Base-by-base conservation (phyloP, 2,888 invertebrate species). In the Eremobia ochroleuca region DNA sequence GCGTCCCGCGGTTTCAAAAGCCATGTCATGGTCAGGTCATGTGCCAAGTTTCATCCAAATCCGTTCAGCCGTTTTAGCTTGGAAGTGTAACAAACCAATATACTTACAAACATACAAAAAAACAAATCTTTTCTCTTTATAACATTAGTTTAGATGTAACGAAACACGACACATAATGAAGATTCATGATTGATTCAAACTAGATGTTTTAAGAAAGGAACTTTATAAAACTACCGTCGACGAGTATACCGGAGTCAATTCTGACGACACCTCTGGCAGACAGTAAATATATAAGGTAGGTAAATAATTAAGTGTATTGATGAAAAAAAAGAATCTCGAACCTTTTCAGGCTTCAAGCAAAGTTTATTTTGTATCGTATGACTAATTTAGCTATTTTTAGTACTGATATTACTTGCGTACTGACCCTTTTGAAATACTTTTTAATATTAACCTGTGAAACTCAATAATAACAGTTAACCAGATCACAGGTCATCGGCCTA, bases 401-500 rank as follows among this genome's bases (percentile, higher is more conserved):
- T 43, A 43, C n/a, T 11, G 9, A 28, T 61, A 34, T 18, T 8
- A n/a, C 15, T 28, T 43, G 2, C n/a, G 49, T 15, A 43, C 15
- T 82, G 43, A 72, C 31, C 46, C 68, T 82, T 79, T 55, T 79
- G 59, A 13, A 49, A 21, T 52, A 31, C n/a, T 31, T 25, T 25
- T 4, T 25, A 4, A 11, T 5, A 13, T 55, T 2, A 52, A 11
- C 18, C 9, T 15, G 9, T 79, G 31, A 78, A 58, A 58, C 49
- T 65, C 64, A 72, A 67, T 49, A 73, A 73, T 78, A 79, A 49
- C 34, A 49, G 59, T 31, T 65, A 75, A 62, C 49, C 55, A 66
- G 62, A 65, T 75, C 79, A 52, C 59, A 83, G 79, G 65, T 79
- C 65, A 83, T 49, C 70, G 68, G 28, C 67, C 73, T 25, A 34